A percentile compares a stretch with the other conserved stretches of the same genome.
Evolutionary conservation across 2,888 invertebrate species (phyloP).

Genomic region (Agrilus cyanescens): DNA sequence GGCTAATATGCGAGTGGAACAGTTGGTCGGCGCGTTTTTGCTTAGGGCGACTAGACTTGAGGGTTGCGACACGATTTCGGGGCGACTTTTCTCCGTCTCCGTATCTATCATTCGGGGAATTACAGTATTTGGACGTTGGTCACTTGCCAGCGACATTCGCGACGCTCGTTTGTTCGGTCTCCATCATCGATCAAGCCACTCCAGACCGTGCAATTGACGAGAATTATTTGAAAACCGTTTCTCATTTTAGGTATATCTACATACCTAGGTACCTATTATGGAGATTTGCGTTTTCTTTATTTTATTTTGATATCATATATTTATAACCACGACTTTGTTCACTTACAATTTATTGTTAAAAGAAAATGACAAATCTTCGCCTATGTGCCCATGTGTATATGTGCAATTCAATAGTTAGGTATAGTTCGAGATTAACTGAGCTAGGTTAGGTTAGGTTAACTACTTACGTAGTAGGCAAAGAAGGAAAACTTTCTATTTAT

Average conservation of each 20-base stretch:
- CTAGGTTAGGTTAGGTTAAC: too few species aligned
- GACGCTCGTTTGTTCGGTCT: conserved; percentile 25
- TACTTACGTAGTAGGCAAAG: too few species aligned
- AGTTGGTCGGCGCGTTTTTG: conserved; percentile 13
- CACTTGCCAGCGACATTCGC: conserved; percentile 33
- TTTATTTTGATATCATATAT: too few species aligned
- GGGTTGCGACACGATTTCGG: not conserved
- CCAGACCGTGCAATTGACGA: conserved; percentile 6
- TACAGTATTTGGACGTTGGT: conserved; percentile 33
- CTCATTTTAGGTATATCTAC: conserved; percentile 3
- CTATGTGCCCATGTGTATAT: too few species aligned
- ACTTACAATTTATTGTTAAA: too few species aligned
- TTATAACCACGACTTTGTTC: too few species aligned
- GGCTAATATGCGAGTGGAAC: conserved; percentile 27
- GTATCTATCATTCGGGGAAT: conserved; percentile 33
- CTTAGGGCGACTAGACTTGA: not conserved
- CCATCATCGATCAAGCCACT: conserved; percentile 23
- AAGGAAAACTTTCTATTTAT: too few species aligned
- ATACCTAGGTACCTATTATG: too few species aligned
- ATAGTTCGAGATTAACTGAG: too few species aligned
- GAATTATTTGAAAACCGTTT: not conserved
- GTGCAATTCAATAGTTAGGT: too few species aligned
- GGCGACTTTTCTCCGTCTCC: conserved; percentile 11
- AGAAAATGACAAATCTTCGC: too few species aligned
- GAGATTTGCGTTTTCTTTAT: conserved; percentile 1